phyloP scores from a whole-genome alignment of 1,140 invertebrate species.

The Andricus grossulariae region DNA sequence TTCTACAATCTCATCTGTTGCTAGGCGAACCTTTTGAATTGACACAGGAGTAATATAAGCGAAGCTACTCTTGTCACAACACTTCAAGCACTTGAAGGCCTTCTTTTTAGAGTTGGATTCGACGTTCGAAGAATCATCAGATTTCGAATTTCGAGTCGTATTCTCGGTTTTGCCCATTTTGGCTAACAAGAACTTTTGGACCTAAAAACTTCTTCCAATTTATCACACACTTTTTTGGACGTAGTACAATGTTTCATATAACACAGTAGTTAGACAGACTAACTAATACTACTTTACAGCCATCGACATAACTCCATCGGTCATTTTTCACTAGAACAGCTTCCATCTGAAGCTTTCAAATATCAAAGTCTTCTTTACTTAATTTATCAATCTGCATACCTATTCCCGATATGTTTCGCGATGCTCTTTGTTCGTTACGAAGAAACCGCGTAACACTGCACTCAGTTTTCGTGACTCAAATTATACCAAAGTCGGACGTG shows the following conservation, averaged over 20 bases:
- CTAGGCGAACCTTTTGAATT: not conserved
- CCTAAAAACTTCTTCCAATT: conserved; percentile 38
- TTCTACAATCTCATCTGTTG: not conserved
- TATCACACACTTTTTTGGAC: conserved; percentile 35
- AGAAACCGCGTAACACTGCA: no score
- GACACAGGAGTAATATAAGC: not conserved
- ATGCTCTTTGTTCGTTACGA: no score
- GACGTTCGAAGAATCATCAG: conserved; percentile 11
- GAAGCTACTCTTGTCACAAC: not conserved
- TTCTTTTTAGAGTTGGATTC: not conserved
- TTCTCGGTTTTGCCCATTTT: conserved; percentile 41
- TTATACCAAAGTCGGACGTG: no score
- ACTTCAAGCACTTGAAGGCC: not conserved
- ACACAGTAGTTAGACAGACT: conserved; percentile 42
- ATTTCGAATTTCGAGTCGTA: conserved; percentile 37
- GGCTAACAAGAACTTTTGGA: conserved; percentile 47
- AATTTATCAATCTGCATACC: no score
- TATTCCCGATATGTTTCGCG: no score
- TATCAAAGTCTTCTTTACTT: no score
- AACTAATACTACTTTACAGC: no score
- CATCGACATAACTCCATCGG: no score
- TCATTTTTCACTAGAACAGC: no score
- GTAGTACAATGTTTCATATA: conserved; percentile 48
- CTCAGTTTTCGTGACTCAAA: no score
- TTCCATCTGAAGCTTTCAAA: no score